Evolutionary conservation across 2,113 vertebrate species (phyloP), one percentile per base, ranked within the genome.

Genomic region (Aspiorhynchus laticeps): DNA sequence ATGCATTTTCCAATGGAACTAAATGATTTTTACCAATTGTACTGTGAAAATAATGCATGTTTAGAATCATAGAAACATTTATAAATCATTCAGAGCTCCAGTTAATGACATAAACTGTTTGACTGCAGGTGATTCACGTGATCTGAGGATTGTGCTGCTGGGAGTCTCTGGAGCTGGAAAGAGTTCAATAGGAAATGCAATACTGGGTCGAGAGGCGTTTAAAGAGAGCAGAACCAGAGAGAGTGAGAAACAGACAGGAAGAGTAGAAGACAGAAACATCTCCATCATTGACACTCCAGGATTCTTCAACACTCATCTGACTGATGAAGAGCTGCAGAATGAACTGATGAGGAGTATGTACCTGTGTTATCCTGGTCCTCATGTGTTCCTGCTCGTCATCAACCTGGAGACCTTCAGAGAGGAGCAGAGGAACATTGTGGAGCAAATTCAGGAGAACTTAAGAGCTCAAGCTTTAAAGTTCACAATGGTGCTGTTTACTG

Each of bases 201-300:
- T 87, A 24, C 24, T 87, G 36, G 82, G 46, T 11, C 19, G 11
- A 80, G 63, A 84, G 5, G 19, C 1, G 0, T 87, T 87, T 67
- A 31, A 53, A 74, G 83, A 5, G 31, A 4, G 51, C 0, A 3
- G 61, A 10, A 87, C 89, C 0, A 1, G 0, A 31, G 0, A 14
- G 0, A 90, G 89, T 11, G 41, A 24, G 1, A 78, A 7, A 5
- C 53, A 10, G 9, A 65, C 4, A 2, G 28, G 61, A 78, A 9
- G 0, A 3, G 90, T 90, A 89, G n/a, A 73, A 0, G 84, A 41
- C 1, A 89, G 17, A 43, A 74, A 86, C 3, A 0, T 94, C 0
- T 56, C 87, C 0, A 74, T 92, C 0, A 67, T 92, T 5, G 90
- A 94, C 38, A 94, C 88, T 0, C 92, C 91, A 9, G 91, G 90